Conservation (phyloP, 1,140 invertebrate species). For the Piezodorus guildinii region DNA sequence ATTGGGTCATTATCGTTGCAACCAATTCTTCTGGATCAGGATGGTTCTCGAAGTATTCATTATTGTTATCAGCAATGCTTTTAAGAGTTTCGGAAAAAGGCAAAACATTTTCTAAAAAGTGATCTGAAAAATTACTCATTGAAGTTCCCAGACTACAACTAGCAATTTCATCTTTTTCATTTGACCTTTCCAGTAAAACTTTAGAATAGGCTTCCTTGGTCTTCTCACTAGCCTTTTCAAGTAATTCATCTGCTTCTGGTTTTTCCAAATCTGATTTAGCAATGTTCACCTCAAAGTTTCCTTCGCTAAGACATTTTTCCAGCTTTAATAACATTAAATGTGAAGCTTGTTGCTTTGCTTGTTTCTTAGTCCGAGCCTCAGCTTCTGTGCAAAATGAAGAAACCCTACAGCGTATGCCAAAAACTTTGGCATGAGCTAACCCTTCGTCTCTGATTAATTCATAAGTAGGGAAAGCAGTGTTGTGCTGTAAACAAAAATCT, state of each 20-base stretch:
- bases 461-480: conserved; percentile 50
- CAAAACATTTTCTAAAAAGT: neutral
- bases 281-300: neutral
- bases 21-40: neutral
- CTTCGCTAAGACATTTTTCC: conserved; percentile 19
- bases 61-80: neutral
- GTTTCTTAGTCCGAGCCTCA: conserved; percentile 41
- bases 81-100: neutral
- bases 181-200: neutral
- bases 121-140: neutral
- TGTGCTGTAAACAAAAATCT: conserved; percentile 48
- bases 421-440: conserved; percentile 54
- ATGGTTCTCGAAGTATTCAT: neutral
- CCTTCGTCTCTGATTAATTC: conserved; percentile 50
- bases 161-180: neutral
- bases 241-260: neutral
- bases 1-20: neutral
- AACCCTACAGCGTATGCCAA: conserved; percentile 53
- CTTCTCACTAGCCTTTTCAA: neutral
- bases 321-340: conserved; percentile 40
- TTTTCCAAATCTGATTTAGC: neutral
- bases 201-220: neutral
- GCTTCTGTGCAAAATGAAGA: conserved; percentile 43
- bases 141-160: neutral
- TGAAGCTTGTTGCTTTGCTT: conserved; percentile 43